Base-by-base conservation (phyloP, 2,888 invertebrate genomes). In the Tortricodes alternella region DNA sequence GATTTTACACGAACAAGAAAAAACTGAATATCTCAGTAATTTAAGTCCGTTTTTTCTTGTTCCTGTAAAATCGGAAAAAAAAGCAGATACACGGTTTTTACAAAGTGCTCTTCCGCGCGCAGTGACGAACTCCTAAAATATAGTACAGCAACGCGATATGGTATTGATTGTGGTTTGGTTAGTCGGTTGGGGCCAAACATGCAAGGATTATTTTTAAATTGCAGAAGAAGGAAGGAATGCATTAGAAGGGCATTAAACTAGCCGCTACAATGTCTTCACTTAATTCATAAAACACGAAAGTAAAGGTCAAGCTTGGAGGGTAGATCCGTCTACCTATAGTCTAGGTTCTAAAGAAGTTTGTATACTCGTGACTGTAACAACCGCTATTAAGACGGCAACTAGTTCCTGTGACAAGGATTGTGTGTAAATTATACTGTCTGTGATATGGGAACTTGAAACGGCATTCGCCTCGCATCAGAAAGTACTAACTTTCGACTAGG, bases 401-500 rank as follows among this genome's bases (percentile, higher is more conserved):
- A n/a, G 15, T 38, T 29, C 37, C 24, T 32, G 16, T 23, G 23
- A 48, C 27, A 49, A 15, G 15, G n/a, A 7, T 18, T 16, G 21
- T 56, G 49, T 56, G 56, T 44, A 44, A 43, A 29, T 43, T 21
- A 43, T 50, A 37, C 27, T 23, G 23, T 24, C 37, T 29, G 46
- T 43, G 39, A 16, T 38, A 44, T n/a, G 50, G 37, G 43, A 50
- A 44, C 49, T 50, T 56, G 50, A 56, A 56, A 50, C 50, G 56
- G 50, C 56, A 56, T 56, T 56, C 50, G 56, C 43, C 24, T 38
- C 43, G 37, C 48, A 39, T 49, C 44, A 50, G 56, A 50, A 37
- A 50, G 38, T 50, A n/a, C n/a, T n/a, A 50, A 50, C 50, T 23
- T 56, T 56, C 50, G 56, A 56, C 56, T 56, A 37, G 56, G 56